Evolutionary conservation across 2,113 vertebrate genomes (phyloP).

Genomic region (Sisor rabdophorus): DNA sequence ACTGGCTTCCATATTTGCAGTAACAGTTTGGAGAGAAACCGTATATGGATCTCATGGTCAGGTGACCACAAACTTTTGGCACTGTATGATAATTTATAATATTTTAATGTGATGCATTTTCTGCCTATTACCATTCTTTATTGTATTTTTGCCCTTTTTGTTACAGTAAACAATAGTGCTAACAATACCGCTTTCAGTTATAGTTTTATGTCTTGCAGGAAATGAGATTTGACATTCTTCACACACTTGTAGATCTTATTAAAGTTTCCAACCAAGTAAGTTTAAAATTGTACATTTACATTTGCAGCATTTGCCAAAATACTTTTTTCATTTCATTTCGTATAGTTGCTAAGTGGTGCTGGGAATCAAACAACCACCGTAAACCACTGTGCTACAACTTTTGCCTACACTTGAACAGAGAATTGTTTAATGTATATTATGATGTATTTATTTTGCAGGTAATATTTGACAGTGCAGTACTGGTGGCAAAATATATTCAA

Average conservation of each 20-base stretch:
- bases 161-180: not conserved
- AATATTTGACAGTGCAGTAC: slow-evolving; percentile 52
- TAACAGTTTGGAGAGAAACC: too few species aligned
- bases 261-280: slow-evolving; percentile 66
- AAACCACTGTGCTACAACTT: too few species aligned
- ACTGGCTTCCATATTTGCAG: too few species aligned
- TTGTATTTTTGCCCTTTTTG: too few species aligned
- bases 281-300: not conserved
- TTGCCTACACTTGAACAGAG: not conserved
- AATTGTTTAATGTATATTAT: not conserved
- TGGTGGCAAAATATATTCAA: slow-evolving; percentile 51
- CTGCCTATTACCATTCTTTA: too few species aligned
- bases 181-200: not conserved
- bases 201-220: slow-evolving; percentile 53
- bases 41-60: too few species aligned
- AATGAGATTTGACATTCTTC: slow-evolving; percentile 58
- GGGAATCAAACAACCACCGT: too few species aligned
- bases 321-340: too few species aligned
- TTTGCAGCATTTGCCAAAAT: too few species aligned
- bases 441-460: slow-evolving; percentile 54
- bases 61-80: too few species aligned
- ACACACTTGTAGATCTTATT: slow-evolving; percentile 65
- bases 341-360: too few species aligned
- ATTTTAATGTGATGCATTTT: not conserved
- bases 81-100: too few species aligned